Evolutionary conservation across 2,888 invertebrate genomes (phyloP), one percentile per base, ranked within the genome.

Genomic region (Tetragnatha montana): DNA sequence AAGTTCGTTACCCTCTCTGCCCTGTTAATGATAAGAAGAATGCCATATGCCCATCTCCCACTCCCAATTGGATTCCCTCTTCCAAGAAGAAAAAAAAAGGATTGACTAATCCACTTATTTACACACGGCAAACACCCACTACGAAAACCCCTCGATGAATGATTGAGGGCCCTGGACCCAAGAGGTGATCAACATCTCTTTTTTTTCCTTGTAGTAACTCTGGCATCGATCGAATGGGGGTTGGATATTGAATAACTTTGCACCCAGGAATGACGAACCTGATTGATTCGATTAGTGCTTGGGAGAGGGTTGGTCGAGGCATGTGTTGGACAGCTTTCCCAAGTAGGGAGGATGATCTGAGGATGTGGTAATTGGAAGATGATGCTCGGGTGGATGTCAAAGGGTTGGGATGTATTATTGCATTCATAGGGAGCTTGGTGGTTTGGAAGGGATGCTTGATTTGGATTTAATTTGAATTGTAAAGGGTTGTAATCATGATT

Each of bases 41-140:
- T 84, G 74, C 84, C 84, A 84, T 84, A 84, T 84, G 84, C 69
- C 76, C 70, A 19, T 35, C 8, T 35, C 50, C 21, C 50, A 50
- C 50, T 70, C 49, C 70, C 87, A 87, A 87, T 87, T 81, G 81
- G 87, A 87, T 87, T 87, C 81, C 76, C 84, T 82, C 76, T 76
- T 19, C 75, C 87, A 87, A 80, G 80, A 80, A 81, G 81, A 81
- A 75, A 74, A 87, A 87, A 87, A 87, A 84, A 76, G 87, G 87
- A 47, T 81, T 75, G 71, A 49, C 70, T 87, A 87, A 87, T 87
- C 87, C 81, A 78, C 75, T 87, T 87, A 87, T 79, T 85, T 78
- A 87, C 81, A 69, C 78, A 81, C 87, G 50, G 75, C 87, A 87
- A 87, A 87, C 87, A 87, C 71, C 70, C 85, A 79, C 76, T 85